Percentiles rank a stretch among this genome's conserved stretches.
phyloP scores from a whole-genome alignment of 2,797 vertebrate genomes.

The Sebastes umbrosus region DNA sequence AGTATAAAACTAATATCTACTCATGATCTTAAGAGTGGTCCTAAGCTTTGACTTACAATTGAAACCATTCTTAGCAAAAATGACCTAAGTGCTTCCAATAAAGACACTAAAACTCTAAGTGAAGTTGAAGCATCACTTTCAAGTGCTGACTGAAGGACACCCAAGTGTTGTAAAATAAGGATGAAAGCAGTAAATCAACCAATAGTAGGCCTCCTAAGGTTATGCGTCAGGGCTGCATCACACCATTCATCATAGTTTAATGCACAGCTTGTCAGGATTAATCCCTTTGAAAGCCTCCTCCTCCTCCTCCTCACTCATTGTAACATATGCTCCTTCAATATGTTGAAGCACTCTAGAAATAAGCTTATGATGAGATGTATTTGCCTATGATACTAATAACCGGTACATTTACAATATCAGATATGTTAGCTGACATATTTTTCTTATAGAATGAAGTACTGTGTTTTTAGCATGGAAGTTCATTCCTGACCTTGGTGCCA shows the following conservation, averaged over 20 bases:
- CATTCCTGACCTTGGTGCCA: background rate
- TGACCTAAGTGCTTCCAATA: background rate
- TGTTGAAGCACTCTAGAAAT: background rate
- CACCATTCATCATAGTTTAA: slow-evolving; percentile 26
- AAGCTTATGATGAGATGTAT: background rate
- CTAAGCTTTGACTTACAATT: background rate
- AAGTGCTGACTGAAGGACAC: background rate
- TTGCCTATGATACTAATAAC: background rate
- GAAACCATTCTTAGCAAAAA: background rate
- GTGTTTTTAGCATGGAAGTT: background rate
- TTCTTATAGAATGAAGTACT: background rate
- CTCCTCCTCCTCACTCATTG: background rate
- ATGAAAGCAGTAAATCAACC: background rate
- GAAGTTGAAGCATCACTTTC: background rate
- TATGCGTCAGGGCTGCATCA: slow-evolving; percentile 10
- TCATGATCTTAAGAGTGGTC: background rate
- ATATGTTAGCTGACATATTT: background rate
- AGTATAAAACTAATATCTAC: background rate
- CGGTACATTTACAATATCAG: background rate
- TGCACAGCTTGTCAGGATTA: slow-evolving; percentile 1
- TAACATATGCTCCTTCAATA: background rate
- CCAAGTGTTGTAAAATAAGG: background rate
- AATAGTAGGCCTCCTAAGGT: background rate
- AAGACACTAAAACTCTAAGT: background rate
- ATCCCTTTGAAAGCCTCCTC: background rate